Percentiles rank a stretch among this genome's conserved stretches.
Conservation (phyloP, 2,888 invertebrate species). For the Epsilonema sp. region DNA sequence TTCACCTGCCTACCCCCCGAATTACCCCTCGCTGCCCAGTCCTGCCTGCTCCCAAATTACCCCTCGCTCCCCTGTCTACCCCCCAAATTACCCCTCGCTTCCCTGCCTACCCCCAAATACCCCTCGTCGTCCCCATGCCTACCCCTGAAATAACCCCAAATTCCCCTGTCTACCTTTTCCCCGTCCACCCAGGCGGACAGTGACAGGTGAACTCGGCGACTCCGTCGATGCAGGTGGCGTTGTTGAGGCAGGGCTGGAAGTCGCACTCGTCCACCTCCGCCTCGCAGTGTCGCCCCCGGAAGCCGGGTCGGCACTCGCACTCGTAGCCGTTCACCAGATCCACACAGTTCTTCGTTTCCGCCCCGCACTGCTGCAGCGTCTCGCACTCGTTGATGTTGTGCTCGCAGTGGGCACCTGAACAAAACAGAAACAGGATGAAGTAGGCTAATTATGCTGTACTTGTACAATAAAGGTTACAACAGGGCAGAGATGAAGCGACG, state of each 20-base stretch:
- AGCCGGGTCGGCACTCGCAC: constrained; percentile 74
- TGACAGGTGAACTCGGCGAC: constrained; percentile 71
- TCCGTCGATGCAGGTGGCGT: constrained; percentile 30
- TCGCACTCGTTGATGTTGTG: constrained; percentile 78
- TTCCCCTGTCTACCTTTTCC: too few relatives aligned
- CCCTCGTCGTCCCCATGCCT: too few relatives aligned
- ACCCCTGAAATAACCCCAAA: too few relatives aligned
- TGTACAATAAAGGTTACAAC: too few relatives aligned
- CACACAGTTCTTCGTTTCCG: constrained; percentile 65
- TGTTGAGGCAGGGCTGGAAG: constrained; percentile 63
- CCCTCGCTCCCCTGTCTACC: too few relatives aligned
- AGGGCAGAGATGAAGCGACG: too few relatives aligned
- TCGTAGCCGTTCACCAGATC: constrained; percentile 46
- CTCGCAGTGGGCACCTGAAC: constrained; percentile 62
- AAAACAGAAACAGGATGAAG: constrained; percentile 45
- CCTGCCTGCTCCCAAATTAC: too few relatives aligned
- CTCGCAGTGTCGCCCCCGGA: constrained; percentile 45
- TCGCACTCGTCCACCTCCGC: constrained; percentile 65
- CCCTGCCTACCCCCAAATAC: too few relatives aligned
- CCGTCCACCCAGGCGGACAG: constrained; percentile 82
- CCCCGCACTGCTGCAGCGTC: constrained; percentile 19
- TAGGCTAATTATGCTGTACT: background rate
- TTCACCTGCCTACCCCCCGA: too few relatives aligned
- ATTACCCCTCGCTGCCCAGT: too few relatives aligned
- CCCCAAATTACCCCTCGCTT: too few relatives aligned